phyloP scores from a whole-genome alignment of 1,140 invertebrate species.

The Maniola jurtina region DNA sequence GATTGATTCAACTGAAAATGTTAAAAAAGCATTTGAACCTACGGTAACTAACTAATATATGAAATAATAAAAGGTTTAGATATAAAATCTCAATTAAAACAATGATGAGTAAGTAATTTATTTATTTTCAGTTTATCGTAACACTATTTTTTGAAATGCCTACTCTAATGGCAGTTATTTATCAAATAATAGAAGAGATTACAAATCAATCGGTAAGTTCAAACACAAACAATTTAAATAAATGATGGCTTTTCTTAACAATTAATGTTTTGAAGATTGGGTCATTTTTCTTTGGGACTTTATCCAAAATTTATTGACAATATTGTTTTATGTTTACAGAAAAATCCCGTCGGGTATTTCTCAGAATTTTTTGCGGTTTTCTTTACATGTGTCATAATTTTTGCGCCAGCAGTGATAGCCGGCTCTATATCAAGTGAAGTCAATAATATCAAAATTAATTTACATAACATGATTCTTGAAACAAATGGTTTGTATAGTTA shows the following conservation, averaged over 20 bases:
- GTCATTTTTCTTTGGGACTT: no score
- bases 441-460: conserved; percentile 7
- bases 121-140: background rate
- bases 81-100: background rate
- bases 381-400: background rate
- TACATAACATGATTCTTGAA: conserved; percentile 16
- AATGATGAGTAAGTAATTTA: background rate
- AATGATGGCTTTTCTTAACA: no score
- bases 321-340: conserved; percentile 1
- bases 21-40: background rate
- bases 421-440: background rate
- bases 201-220: background rate
- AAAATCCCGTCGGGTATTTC: background rate
- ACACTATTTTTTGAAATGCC: background rate
- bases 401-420: conserved; percentile 6
- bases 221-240: no score
- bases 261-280: no score
- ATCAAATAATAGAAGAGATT: conserved; percentile 1
- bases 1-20: background rate
- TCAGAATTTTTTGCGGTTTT: background rate
- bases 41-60: background rate
- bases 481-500: conserved; percentile 27
- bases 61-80: background rate
- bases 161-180: background rate
- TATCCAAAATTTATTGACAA: no score